phyloP scores from a whole-genome alignment of 2,797 vertebrate genomes.

The Neostethus bicornis region DNA sequence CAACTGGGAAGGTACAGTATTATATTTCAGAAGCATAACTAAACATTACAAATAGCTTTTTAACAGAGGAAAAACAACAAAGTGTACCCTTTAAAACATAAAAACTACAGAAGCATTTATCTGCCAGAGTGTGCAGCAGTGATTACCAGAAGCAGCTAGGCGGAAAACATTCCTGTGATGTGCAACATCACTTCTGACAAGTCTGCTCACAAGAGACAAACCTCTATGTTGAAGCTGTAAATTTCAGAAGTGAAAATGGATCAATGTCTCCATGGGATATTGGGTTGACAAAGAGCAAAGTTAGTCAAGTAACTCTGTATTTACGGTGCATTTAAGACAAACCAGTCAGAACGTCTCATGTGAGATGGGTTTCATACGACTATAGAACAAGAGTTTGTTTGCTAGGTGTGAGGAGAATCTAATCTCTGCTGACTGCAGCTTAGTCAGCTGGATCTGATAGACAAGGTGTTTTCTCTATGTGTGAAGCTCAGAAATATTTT shows the following conservation, averaged over 20 bases:
- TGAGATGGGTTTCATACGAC: slow-evolving; percentile 48
- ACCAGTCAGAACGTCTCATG: slow-evolving; percentile 29
- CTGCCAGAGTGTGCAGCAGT: slow-evolving; percentile 2
- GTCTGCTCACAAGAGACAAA: slow-evolving; percentile 28
- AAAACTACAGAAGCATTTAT: slow-evolving; percentile 11
- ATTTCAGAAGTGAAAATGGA: slow-evolving; percentile 22
- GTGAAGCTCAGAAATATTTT: background rate
- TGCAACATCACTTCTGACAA: slow-evolving; percentile 34
- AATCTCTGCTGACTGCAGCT: slow-evolving; percentile 33
- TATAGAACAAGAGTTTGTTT: slow-evolving; percentile 15
- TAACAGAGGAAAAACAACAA: slow-evolving; percentile 1
- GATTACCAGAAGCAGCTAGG: slow-evolving; percentile 31
- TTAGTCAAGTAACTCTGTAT: slow-evolving; percentile 28
- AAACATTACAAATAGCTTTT: background rate
- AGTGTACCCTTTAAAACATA: background rate
- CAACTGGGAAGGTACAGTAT: no score
- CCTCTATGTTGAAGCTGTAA: slow-evolving; percentile 15
- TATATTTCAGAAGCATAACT: no score
- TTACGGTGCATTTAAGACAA: slow-evolving; percentile 27
- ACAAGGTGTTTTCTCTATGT: slow-evolving; percentile 12
- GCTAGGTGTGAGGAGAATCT: slow-evolving; percentile 28
- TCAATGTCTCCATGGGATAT: slow-evolving; percentile 29
- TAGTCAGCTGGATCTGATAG: slow-evolving; percentile 23
- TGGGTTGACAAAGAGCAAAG: slow-evolving; percentile 27
- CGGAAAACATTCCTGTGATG: slow-evolving; percentile 24